Evolutionary conservation across 2,113 vertebrate genomes (phyloP).

Genomic region (Azemiops feae): DNA sequence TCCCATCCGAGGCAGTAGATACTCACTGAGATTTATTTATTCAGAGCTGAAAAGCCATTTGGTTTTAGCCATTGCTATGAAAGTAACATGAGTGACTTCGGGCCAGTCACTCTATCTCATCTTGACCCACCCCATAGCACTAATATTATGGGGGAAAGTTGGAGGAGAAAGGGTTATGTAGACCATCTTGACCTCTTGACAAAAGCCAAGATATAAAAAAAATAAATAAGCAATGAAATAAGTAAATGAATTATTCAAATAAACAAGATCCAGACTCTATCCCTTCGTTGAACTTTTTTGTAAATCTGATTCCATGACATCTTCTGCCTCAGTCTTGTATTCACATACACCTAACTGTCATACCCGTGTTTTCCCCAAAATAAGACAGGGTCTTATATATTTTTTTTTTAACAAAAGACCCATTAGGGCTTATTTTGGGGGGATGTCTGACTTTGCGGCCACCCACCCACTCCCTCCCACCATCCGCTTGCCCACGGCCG

Average conservation of each 20-base stretch:
- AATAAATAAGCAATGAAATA: background rate
- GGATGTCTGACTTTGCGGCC: no score
- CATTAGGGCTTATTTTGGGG: no score
- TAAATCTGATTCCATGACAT: background rate
- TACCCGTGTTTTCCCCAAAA: no score
- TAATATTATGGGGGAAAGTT: background rate
- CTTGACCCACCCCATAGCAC: background rate
- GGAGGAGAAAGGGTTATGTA: background rate
- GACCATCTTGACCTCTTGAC: background rate
- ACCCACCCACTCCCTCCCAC: no score
- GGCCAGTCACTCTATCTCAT: background rate
- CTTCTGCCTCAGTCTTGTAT: background rate
- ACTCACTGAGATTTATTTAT: background rate
- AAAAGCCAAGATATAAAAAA: background rate
- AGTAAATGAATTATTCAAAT: background rate
- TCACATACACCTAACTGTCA: background rate
- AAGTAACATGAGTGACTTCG: background rate
- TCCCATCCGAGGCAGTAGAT: background rate
- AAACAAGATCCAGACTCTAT: background rate
- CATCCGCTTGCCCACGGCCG: no score
- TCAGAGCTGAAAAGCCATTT: background rate
- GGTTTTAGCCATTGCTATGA: background rate
- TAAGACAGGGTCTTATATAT: no score
- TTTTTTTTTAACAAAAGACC: no score
- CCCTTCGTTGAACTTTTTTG: background rate